Base-by-base conservation (phyloP, 2,113 vertebrate species). In the Scalopus aquaticus region DNA sequence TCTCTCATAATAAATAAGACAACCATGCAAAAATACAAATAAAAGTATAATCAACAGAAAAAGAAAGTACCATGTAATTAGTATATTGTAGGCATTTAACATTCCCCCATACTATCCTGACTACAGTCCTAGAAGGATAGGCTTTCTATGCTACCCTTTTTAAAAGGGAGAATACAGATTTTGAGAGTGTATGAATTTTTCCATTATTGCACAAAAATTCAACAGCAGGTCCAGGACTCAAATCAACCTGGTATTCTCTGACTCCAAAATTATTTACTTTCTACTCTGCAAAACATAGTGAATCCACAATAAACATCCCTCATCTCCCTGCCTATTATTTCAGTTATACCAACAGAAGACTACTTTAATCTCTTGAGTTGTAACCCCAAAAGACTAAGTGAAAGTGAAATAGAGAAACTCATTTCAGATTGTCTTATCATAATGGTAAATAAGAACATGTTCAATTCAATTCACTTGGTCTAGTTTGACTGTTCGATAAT, bases 401-500 rank as follows among this genome's bases (percentile, higher is more conserved):
- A 95, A 80, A 67, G 6, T 51, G 44, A 85, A 77, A 73, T 22
- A n/a, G 2, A 37, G 24, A 62, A 80, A 74, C 8, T 69, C 16
- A 78, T 69, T 67, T 90, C 51, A 81, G 17, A 95, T 42, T 90
- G 42, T 24, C 82, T 88, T 81, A 54, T 51, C 37, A 3, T 77
- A 60, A 91, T 67, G 2, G 0, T 69, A 80, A 86, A 56, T 35
- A 72, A 85, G 10, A 20, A 7, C 42, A 24, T 91, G 22, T 17
- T 88, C 11, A 17, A 13, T 93, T 93, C 42, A 76, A 13, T 93
- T 93, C 42, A 76, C 15, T 70, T 62, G 69, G 32, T 60, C 51
- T 88, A 20, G 91, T 37, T n/a, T 67, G n/a, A 24, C 19, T 78
- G 6, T 46, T 20, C 73, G 37, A 93, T 92, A 93, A 70, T 88